phyloP scores from a whole-genome alignment of 2,113 vertebrate genomes.

The Anser cygnoides region DNA sequence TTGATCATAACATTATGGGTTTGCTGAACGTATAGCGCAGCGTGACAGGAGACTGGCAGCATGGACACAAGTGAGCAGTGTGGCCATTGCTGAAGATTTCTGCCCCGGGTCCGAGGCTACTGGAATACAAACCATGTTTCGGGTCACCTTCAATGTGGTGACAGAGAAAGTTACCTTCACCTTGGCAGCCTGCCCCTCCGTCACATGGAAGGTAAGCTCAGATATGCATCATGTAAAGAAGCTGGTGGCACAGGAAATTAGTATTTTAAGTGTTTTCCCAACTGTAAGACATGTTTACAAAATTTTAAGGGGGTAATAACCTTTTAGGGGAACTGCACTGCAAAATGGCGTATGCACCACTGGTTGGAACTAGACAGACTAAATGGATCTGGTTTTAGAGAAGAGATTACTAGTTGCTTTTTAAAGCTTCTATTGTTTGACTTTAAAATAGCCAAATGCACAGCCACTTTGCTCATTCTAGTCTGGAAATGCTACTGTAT shows the following conservation, averaged over 20 bases:
- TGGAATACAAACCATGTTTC: slow-evolving; percentile 48
- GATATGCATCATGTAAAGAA: background rate
- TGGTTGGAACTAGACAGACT: background rate
- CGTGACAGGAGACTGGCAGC: background rate
- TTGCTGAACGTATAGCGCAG: background rate
- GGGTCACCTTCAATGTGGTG: slow-evolving; percentile 50
- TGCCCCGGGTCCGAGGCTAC: background rate
- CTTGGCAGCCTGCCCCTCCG: slow-evolving; percentile 34
- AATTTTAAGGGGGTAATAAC: background rate
- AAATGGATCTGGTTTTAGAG: background rate
- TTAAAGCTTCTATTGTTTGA: background rate
- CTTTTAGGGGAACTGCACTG: background rate
- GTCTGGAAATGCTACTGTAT: background rate
- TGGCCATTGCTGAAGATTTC: background rate
- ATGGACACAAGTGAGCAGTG: slow-evolving; percentile 10
- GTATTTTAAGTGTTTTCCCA: background rate
- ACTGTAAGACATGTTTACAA: background rate
- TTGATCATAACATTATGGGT: background rate
- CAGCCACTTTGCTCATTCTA: background rate
- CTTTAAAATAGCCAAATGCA: background rate
- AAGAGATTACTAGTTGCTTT: background rate
- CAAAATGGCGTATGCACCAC: background rate
- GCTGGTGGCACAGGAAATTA: background rate
- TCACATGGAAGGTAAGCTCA: slow-evolving; percentile 42
- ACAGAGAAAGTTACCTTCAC: slow-evolving; percentile 61